phyloP scores from a whole-genome alignment of 2,797 vertebrate species.

The Acestrorhynchus altus region DNA sequence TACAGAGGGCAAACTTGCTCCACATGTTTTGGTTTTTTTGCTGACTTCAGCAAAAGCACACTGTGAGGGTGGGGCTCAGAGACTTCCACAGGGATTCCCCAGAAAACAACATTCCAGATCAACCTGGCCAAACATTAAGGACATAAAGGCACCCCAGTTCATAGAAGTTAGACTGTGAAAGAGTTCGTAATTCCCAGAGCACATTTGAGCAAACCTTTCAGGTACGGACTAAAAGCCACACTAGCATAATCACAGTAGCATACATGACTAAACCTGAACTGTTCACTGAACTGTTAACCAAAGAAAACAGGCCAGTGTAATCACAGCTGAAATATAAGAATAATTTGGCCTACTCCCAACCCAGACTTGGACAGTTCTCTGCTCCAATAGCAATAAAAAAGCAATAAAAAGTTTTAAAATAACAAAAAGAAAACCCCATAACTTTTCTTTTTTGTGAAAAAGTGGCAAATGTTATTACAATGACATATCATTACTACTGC shows the following conservation, averaged over 20 bases:
- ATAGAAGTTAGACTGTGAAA: not conserved
- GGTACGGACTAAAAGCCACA: too few species aligned
- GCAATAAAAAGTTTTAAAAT: too few species aligned
- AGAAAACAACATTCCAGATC: not conserved
- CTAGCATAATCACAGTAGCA: too few species aligned
- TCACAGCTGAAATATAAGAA: conserved; percentile 28
- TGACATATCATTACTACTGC: too few species aligned
- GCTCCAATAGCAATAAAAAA: too few species aligned
- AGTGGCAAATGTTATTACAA: too few species aligned
- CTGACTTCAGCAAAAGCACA: conserved; percentile 3
- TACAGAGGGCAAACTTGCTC: not conserved
- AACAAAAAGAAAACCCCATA: too few species aligned
- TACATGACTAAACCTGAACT: too few species aligned
- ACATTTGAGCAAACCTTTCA: too few species aligned
- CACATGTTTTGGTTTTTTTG: not conserved
- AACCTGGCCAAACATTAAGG: not conserved
- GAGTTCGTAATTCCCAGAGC: not conserved
- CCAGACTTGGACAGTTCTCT: too few species aligned
- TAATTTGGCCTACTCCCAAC: too few species aligned
- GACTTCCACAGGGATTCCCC: not conserved
- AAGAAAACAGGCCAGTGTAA: not conserved
- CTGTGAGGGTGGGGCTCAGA: not conserved
- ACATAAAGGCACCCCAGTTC: not conserved
- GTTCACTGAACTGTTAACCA: not conserved
- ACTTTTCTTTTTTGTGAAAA: too few species aligned